Percentiles rank a stretch among this genome's conserved stretches.
phyloP scores from a whole-genome alignment of 2,888 invertebrate genomes.

The Notocelia uddmanniana region DNA sequence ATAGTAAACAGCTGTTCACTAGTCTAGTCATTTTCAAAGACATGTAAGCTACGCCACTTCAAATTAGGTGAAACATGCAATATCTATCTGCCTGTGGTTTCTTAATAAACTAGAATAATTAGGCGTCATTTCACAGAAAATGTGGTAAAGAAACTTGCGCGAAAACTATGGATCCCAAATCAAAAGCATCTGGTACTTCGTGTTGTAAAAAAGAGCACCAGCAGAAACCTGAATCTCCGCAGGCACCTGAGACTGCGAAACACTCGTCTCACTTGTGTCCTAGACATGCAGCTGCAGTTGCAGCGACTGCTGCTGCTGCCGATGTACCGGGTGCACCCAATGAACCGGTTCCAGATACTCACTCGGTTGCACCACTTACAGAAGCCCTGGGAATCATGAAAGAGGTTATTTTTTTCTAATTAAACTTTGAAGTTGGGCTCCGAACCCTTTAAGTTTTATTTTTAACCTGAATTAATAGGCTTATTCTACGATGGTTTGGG shows the following conservation, averaged over 20 bases:
- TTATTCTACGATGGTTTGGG: too few relatives aligned
- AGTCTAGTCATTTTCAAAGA: too few relatives aligned
- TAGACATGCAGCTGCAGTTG: background rate
- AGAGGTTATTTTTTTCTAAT: background rate
- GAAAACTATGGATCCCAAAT: slow-evolving; percentile 27
- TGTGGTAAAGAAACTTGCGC: background rate
- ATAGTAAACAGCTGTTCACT: too few relatives aligned
- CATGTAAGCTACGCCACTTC: too few relatives aligned
- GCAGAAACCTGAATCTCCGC: slow-evolving; percentile 30
- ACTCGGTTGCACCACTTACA: background rate
- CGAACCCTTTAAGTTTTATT: too few relatives aligned
- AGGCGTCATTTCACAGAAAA: background rate
- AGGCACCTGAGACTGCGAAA: background rate
- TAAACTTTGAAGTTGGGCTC: too few relatives aligned
- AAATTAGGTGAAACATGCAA: too few relatives aligned
- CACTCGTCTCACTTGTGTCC: background rate
- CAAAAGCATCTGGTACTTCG: slow-evolving; percentile 44
- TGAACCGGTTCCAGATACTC: too few relatives aligned
- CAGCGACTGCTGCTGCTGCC: background rate
- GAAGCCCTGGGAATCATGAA: background rate
- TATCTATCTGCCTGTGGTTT: too few relatives aligned
- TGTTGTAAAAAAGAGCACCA: slow-evolving; percentile 44
- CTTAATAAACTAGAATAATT: too few relatives aligned
- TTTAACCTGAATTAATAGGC: too few relatives aligned
- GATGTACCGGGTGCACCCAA: too few relatives aligned